These are phyloP conservation scores for Erpobdella octoculata DNA, from an alignment of 2,888 invertebrate genomes.

Conservation along the genomic window DNA sequence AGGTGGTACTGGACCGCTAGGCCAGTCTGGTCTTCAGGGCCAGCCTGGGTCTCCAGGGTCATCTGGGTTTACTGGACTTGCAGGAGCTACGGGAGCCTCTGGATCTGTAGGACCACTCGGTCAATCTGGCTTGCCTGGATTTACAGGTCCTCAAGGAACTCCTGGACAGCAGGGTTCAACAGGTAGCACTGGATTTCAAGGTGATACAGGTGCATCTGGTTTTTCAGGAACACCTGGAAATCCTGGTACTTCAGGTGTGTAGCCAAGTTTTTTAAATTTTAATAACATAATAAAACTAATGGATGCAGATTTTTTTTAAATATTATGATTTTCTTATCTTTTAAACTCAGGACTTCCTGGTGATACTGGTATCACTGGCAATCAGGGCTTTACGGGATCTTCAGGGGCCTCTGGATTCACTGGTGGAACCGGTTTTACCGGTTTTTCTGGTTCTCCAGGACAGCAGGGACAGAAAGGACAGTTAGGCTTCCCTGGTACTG, in stretches of 20 bases:
- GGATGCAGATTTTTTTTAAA: too few relatives aligned
- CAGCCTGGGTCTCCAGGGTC: constrained; percentile 23
- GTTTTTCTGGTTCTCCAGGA: constrained; percentile 30
- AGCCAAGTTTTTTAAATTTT: neutral
- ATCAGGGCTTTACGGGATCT: constrained; percentile 8
- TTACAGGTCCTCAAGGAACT: constrained; percentile 27
- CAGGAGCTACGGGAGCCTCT: constrained; percentile 30
- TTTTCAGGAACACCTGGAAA: constrained; percentile 24
- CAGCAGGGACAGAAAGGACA: constrained; percentile 28
- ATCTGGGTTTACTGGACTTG: constrained; percentile 27
- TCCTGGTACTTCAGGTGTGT: neutral
- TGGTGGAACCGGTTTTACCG: constrained; percentile 31
- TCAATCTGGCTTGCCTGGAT: constrained; percentile 27
- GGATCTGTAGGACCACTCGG: constrained; percentile 31
- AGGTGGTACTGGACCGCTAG: constrained; percentile 22
- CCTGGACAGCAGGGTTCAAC: constrained; percentile 31
- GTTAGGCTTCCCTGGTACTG: constrained; percentile 24
- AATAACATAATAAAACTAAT: neutral
- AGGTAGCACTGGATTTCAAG: constrained; percentile 58
- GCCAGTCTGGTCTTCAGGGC: constrained; percentile 28
- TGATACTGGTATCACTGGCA: constrained; percentile 13
- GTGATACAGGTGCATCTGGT: constrained; percentile 35
- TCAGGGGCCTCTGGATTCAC: constrained; percentile 26
- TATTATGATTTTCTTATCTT: neutral
- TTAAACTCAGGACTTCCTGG: constrained; percentile 9